Base-by-base conservation (phyloP, 1,140 invertebrate species). In the Druon quercuslanigerum region DNA sequence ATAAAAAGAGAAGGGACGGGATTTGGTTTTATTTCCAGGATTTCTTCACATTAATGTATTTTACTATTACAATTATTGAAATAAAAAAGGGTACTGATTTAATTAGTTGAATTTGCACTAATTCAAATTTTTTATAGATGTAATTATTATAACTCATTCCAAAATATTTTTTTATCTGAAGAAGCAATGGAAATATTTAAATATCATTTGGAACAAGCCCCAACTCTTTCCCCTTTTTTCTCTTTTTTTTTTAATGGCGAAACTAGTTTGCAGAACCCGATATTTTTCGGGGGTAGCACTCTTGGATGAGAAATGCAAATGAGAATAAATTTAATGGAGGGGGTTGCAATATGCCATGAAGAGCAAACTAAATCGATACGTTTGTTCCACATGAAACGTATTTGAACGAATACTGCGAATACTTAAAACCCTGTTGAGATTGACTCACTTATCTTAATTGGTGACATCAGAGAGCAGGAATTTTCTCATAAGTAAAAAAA, bases 401-500 rank as follows among this genome's bases (percentile, higher is more conserved):
- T 66, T 66, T 66, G 33, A 66, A 40, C 60, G 60, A 46, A 33
- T 66, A 25, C 52, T 66, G 60, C 25, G 25, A 46, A 66, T 66
- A 66, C 60, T 66, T 66, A 40, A 40, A 66, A 66, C 20, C 13
- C 20, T 33, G 57, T 60, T 33, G 57, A 60, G 57, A 60, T 60
- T 60, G 20, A 14, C 60, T 5, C 14, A 60, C 60, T 40, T 46
- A 66, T 66, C 40, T 66, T 66, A 66, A 66, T 66, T 66, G 46
- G 20, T 72, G 71, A 51, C 50, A 17, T 72, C 46, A 72, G 8
- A 72, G 50, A 19, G 4, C 3, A 72, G n/a, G 71, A 51, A 72
- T 72, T 51, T 72, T 25, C 71, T 72, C 51, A 25, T 51, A 73
- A 70, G 0, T 9, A 17, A 56, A 73, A 46, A 50, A 56, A 73